A percentile compares a stretch with the other conserved stretches of the same genome.
phyloP scores from a whole-genome alignment of 2,113 vertebrate species.

The Panthera uncia region DNA sequence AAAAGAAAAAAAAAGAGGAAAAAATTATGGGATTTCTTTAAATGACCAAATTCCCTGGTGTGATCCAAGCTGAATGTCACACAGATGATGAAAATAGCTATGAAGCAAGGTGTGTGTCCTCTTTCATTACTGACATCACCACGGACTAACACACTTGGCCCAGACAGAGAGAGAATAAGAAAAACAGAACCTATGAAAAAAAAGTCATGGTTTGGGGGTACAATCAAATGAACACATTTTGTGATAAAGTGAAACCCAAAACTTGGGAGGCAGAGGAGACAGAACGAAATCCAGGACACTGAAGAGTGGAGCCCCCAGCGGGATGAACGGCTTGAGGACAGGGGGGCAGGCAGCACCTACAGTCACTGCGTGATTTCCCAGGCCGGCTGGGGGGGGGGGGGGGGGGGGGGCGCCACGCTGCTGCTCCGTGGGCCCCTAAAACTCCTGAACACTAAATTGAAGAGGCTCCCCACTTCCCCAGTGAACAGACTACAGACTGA shows the following conservation, averaged over 20 bases:
- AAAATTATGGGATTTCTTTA: neutral
- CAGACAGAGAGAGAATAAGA: neutral
- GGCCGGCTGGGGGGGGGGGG: neutral
- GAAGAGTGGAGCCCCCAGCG: neutral
- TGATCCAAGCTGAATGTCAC: neutral
- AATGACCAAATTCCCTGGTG: neutral
- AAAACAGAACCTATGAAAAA: neutral
- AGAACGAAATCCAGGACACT: neutral
- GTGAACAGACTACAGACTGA: neutral
- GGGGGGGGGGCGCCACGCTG: neutral
- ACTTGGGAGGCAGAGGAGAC: neutral
- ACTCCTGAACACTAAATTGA: neutral
- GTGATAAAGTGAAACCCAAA: neutral
- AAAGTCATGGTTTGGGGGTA: neutral
- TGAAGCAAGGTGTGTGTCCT: neutral
- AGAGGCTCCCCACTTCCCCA: neutral
- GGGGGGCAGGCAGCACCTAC: neutral
- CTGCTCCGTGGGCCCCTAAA: neutral
- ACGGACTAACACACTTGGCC: neutral
- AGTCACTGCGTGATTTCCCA: accelerated
- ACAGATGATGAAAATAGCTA: neutral
- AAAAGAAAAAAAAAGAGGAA: too few species aligned
- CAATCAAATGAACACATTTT: neutral
- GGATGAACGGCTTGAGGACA: accelerated
- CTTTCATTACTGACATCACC: neutral